A percentile compares a stretch with the other conserved stretches of the same genome.
These are phyloP conservation scores for Ploceus nigricollis DNA, from an alignment of 2,113 vertebrate species.

Conservation along the genomic window DNA sequence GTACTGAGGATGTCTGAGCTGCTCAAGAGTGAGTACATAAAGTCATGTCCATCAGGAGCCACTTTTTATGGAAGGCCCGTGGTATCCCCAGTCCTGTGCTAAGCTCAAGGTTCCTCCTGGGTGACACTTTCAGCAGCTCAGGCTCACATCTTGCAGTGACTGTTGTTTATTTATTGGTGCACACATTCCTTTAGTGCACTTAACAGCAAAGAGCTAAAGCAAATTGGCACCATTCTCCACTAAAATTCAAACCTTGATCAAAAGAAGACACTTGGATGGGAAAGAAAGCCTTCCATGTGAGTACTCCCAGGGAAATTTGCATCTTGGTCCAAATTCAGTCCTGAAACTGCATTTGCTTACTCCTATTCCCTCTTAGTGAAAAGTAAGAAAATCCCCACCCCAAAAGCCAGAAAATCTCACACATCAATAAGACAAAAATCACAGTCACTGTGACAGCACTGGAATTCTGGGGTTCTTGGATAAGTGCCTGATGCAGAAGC, in stretches of 20 bases:
- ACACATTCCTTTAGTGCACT: neutral
- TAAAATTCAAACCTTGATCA: neutral
- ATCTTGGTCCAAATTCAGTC: neutral
- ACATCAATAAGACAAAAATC: neutral
- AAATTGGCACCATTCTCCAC: neutral
- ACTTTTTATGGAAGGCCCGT: neutral
- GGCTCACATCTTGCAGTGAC: neutral
- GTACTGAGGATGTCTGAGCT: neutral
- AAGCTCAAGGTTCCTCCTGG: neutral
- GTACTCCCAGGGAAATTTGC: neutral
- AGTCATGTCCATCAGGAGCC: neutral
- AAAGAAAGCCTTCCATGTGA: neutral
- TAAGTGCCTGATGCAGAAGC: neutral
- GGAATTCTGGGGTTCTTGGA: neutral
- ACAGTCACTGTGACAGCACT: neutral
- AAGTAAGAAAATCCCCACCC: neutral
- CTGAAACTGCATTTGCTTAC: neutral
- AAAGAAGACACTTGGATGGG: neutral
- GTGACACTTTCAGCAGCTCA: neutral
- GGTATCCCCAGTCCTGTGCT: neutral
- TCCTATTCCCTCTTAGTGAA: neutral
- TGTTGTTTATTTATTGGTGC: neutral
- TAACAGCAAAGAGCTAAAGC: neutral
- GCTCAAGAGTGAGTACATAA: neutral
- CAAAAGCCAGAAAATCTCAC: neutral